phyloP scores from a whole-genome alignment of 1,140 invertebrate genomes.

The Drosophila azteca region DNA sequence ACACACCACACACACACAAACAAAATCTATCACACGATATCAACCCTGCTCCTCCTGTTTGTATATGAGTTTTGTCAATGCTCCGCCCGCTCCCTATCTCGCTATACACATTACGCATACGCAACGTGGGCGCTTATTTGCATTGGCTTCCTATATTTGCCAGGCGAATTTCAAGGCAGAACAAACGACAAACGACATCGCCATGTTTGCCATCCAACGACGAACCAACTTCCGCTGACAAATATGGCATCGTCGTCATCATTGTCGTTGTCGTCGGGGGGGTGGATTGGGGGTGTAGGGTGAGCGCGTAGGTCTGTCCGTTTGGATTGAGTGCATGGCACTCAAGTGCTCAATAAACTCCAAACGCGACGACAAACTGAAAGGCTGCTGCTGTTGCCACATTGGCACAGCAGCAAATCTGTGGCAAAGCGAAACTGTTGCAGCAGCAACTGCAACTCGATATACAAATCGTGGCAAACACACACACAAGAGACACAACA shows the following conservation, averaged over 20 bases:
- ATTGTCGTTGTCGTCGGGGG: constrained; percentile 16
- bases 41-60: constrained; percentile 4
- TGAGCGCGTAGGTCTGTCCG: constrained; percentile 33
- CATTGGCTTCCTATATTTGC: constrained; percentile 66
- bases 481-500: no score
- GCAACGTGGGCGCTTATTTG: constrained; percentile 64
- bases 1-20: constrained; percentile 10
- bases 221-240: constrained; percentile 50
- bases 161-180: constrained; percentile 42
- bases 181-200: constrained; percentile 48
- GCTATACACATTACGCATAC: constrained; percentile 54
- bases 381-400: background rate
- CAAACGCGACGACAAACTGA: constrained; percentile 35
- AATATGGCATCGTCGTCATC: constrained; percentile 44
- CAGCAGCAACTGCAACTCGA: constrained; percentile 11
- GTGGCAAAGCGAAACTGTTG: constrained; percentile 27
- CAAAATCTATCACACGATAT: constrained; percentile 33
- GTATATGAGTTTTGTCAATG: constrained; percentile 27
- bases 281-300: no score
- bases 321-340: constrained; percentile 57
- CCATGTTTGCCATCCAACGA: constrained; percentile 45
- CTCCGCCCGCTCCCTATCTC: no score
- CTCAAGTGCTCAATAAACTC: constrained; percentile 75
- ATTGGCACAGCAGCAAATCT: background rate
- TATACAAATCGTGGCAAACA: constrained; percentile 25